A percentile compares a stretch with the other conserved stretches of the same genome.
Conservation (phyloP, 2,888 invertebrate genomes). For the Operophtera brumata region DNA sequence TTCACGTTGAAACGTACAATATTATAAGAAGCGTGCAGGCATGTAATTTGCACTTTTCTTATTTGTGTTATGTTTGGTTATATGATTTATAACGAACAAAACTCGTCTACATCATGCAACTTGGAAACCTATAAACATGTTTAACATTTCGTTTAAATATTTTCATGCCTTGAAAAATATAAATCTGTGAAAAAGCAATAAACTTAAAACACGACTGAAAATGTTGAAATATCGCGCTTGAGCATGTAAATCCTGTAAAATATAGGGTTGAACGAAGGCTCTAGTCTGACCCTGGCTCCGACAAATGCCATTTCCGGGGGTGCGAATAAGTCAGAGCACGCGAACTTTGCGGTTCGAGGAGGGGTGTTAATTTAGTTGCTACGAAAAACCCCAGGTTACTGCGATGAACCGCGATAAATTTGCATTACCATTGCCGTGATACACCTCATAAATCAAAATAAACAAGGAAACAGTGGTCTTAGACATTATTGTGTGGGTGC, state of each 20-base stretch:
- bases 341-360: conserved; percentile 43
- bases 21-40: too few relatives aligned
- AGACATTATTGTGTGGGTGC: conserved; percentile 20
- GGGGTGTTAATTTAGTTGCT: conserved; percentile 65
- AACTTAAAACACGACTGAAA: conserved; percentile 21
- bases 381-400: conserved; percentile 24
- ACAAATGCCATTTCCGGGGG: conserved; percentile 62
- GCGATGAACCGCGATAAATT: conserved; percentile 28
- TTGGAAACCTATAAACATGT: too few relatives aligned
- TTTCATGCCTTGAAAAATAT: not conserved
- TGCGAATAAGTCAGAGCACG: conserved; percentile 60
- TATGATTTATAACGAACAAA: too few relatives aligned
- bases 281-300: conserved; percentile 44
- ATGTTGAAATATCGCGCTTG: conserved; percentile 26
- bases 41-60: too few relatives aligned
- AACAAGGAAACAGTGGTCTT: conserved; percentile 21
- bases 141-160: not conserved
- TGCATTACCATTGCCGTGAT: conserved; percentile 27
- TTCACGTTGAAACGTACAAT: too few relatives aligned
- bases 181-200: conserved; percentile 15
- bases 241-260: conserved; percentile 36
- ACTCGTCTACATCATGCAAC: too few relatives aligned
- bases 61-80: too few relatives aligned
- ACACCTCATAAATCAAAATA: conserved; percentile 27
- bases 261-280: conserved; percentile 40